phyloP scores from a whole-genome alignment of 2,888 invertebrate species.

The Idaea straminata region DNA sequence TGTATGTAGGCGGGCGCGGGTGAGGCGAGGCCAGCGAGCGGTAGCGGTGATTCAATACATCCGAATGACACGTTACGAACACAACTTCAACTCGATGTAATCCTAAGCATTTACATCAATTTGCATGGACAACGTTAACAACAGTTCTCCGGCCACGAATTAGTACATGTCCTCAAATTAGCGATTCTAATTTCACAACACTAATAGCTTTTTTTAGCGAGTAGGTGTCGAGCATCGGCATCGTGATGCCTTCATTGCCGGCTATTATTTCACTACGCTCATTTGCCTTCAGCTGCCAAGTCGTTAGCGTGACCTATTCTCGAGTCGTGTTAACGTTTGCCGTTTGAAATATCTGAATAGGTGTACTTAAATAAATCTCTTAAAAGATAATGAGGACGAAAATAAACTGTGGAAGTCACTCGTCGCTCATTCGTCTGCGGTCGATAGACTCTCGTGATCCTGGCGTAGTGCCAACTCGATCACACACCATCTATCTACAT shows the following conservation, averaged over 20 bases:
- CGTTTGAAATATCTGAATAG: slow-evolving; percentile 54
- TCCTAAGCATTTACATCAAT: slow-evolving; percentile 50
- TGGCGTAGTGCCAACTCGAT: slow-evolving; percentile 69
- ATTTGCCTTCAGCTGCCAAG: slow-evolving; percentile 57
- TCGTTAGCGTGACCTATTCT: slow-evolving; percentile 68
- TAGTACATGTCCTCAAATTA: slow-evolving; percentile 54
- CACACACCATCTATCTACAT: slow-evolving; percentile 46
- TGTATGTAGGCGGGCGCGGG: slow-evolving; percentile 46
- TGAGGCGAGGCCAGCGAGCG: neutral
- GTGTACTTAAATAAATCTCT: slow-evolving; percentile 73
- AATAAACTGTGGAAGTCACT: slow-evolving; percentile 72
- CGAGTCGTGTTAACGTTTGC: slow-evolving; percentile 60
- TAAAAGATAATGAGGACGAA: slow-evolving; percentile 76
- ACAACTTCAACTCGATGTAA: slow-evolving; percentile 22
- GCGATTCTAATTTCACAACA: slow-evolving; percentile 55
- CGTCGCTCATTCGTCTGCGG: slow-evolving; percentile 65
- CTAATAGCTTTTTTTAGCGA: slow-evolving; percentile 56
- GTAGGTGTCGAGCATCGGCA: slow-evolving; percentile 28
- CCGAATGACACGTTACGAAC: slow-evolving; percentile 11
- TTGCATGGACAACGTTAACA: slow-evolving; percentile 49
- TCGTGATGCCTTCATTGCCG: slow-evolving; percentile 64
- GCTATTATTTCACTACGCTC: slow-evolving; percentile 58
- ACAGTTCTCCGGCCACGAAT: slow-evolving; percentile 42
- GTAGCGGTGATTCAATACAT: slow-evolving; percentile 24
- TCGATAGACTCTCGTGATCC: slow-evolving; percentile 55